phyloP scores from a whole-genome alignment of 2,797 vertebrate species.

The Crossoptilon crossoptilon region DNA sequence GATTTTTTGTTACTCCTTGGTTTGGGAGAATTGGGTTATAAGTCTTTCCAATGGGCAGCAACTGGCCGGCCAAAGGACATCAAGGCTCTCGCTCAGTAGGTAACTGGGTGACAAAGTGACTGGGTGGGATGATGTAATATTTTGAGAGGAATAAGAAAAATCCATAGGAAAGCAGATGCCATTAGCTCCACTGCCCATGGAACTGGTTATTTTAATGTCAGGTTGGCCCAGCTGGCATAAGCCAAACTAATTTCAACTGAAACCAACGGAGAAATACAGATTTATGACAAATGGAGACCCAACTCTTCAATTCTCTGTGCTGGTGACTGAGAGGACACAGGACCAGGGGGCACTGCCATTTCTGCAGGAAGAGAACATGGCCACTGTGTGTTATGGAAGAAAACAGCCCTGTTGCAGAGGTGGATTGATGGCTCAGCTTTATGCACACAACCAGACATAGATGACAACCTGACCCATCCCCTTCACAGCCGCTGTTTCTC shows the following conservation, averaged over 20 bases:
- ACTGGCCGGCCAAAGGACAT: neutral
- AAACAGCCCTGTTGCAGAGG: neutral
- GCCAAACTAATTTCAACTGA: constrained; percentile 9
- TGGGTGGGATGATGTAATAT: neutral
- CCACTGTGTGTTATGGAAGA: neutral
- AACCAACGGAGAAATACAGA: neutral
- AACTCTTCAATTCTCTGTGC: neutral
- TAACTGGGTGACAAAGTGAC: neutral
- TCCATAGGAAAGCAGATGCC: constrained; percentile 31
- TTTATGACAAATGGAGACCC: neutral
- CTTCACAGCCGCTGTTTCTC: neutral
- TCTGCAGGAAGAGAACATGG: neutral
- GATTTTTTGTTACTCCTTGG: neutral
- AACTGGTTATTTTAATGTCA: constrained; percentile 24
- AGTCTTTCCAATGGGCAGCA: neutral
- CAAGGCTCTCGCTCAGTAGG: neutral
- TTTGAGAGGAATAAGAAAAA: neutral
- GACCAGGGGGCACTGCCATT: neutral
- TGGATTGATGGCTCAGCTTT: neutral
- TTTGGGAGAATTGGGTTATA: neutral
- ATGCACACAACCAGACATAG: neutral
- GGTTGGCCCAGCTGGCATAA: neutral
- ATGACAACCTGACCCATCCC: neutral
- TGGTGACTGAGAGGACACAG: neutral
- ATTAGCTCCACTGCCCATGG: constrained; percentile 14